Base-by-base conservation (phyloP, 2,888 invertebrate species). In the Scaptomyza cyrtandrae region DNA sequence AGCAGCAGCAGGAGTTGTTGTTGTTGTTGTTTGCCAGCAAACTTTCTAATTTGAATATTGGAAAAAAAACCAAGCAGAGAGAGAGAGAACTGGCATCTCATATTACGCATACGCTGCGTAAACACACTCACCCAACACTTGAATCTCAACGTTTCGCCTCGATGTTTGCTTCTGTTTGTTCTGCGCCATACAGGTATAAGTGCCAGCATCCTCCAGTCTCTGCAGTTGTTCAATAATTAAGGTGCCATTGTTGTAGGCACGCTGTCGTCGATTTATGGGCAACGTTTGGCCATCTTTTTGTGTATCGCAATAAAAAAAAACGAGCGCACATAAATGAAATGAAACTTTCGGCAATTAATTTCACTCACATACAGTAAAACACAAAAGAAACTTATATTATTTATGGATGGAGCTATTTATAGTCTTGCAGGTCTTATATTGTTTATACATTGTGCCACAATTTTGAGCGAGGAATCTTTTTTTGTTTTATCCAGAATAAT, bases 101-200 rank as follows among this genome's bases (percentile, higher is more conserved):
- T 58, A 70, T 78, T 74, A 71, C 69, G 75, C 55, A 78, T 75
- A 71, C 79, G 68, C 65, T 11, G 27, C 45, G 41, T 19, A 41
- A 16, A 6, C 41, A 41, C 10, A 41, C 92, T 93, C 89, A 95
- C 95, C 95, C 86, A 95, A 92, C 89, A 95, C 95, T 93, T 95
- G 95, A 39, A 96, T 95, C 91, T 96, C 95, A 11, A 95, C 95
- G 77, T 95, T 95, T 55, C 95, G 93, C 71, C 96, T 94, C 24
- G 96, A 96, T 1, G 95, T 95, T 89, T 96, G 95, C 67, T 96
- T 95, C 90, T 97, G 97, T 75, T 96, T 94, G 92, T 97, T 97
- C 73, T 95, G 95, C 0, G 98, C 98, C 86, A 96, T 96, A 91
- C 98, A 98, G 50, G 96, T 97, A 93, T 98, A 98, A 11, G 96